These are phyloP conservation scores for Pluvialis apricaria DNA, from an alignment of 2,113 vertebrate species.

Conservation along the genomic window DNA sequence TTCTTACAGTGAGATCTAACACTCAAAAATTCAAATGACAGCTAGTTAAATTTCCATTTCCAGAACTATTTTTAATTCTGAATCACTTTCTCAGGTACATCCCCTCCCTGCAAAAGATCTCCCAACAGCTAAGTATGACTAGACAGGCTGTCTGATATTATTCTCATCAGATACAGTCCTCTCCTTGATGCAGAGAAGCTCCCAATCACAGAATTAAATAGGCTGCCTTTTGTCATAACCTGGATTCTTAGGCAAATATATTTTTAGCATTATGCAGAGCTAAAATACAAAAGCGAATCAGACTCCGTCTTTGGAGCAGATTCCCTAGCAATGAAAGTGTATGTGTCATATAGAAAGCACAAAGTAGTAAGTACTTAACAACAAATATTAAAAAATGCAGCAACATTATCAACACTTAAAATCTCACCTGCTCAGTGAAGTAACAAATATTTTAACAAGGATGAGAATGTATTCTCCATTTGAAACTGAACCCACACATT, in stretches of 20 bases:
- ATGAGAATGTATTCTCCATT: background rate
- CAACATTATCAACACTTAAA: background rate
- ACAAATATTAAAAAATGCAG: background rate
- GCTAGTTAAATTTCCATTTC: background rate
- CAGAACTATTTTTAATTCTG: background rate
- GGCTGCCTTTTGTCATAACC: background rate
- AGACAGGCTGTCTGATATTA: background rate
- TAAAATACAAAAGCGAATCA: background rate
- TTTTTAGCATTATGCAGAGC: background rate
- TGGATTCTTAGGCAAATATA: background rate
- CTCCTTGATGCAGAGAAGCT: background rate
- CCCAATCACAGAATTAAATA: background rate
- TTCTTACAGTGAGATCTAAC: background rate
- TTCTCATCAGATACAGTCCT: background rate
- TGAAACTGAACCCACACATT: background rate
- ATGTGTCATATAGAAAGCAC: background rate
- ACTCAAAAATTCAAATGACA: background rate
- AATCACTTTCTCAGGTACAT: background rate
- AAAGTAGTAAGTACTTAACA: background rate
- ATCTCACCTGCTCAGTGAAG: background rate
- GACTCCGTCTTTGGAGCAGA: background rate
- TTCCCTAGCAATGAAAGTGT: background rate
- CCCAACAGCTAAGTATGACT: background rate
- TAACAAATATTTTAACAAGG: background rate
- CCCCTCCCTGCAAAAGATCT: background rate